Evolutionary conservation across 2,113 vertebrate species (phyloP).

Genomic region (Felis catus): F.catus_Fca126_mat1.0 CM031424.1:11805501-11806000

Average conservation of each 20-base stretch:
- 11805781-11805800: background rate
- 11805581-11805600: background rate
- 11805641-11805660: constrained; percentile 61
- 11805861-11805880: accelerated
- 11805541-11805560: background rate
- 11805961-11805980: background rate
- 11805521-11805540: background rate
- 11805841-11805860: background rate
- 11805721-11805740: constrained; percentile 43
- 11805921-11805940: background rate
- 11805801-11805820: background rate
- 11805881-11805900: background rate
- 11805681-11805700: constrained; percentile 81
- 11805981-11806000: background rate
- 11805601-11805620: background rate
- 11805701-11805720: background rate
- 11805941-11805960: background rate
- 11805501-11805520: background rate
- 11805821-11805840: background rate
- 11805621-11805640: constrained; percentile 54
- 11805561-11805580: background rate
- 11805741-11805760: constrained; percentile 16
- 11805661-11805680: constrained; percentile 78
- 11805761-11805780: constrained; percentile 43
- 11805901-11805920: background rate